Evolutionary conservation across 2,113 vertebrate genomes (phyloP).

Genomic region (Nanger granti): DNA sequence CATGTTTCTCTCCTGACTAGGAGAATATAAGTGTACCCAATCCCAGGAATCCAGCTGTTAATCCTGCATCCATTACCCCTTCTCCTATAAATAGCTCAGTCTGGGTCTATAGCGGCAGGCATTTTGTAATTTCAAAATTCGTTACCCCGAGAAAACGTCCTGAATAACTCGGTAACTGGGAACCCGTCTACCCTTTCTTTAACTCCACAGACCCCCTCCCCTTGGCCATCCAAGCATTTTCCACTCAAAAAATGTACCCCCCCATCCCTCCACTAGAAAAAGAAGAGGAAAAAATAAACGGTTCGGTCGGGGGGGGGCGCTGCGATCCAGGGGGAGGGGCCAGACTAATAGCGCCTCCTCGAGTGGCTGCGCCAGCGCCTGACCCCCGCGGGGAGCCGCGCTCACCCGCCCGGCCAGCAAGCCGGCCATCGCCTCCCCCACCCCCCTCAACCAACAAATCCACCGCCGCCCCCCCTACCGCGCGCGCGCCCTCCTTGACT

Average conservation of each 20-base stretch:
- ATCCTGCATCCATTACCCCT: slow-evolving; percentile 59
- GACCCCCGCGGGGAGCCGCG: slow-evolving; percentile 64
- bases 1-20: slow-evolving; percentile 7
- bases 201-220: slow-evolving; percentile 18
- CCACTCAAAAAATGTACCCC: slow-evolving; percentile 34
- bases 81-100: slow-evolving; percentile 65
- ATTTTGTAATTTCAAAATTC: slow-evolving; percentile 64
- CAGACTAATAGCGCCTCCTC: slow-evolving; percentile 53
- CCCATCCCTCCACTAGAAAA: background rate
- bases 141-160: slow-evolving; percentile 64
- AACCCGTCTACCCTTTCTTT: slow-evolving; percentile 49
- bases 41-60: slow-evolving; percentile 54
- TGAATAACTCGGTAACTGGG: slow-evolving; percentile 54
- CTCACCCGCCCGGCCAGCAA: slow-evolving; percentile 57
- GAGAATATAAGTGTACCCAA: slow-evolving; percentile 14
- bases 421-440: slow-evolving; percentile 54
- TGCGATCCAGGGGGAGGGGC: slow-evolving; percentile 69
- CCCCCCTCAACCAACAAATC: slow-evolving; percentile 65
- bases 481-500: slow-evolving; percentile 63
- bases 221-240: slow-evolving; percentile 55
- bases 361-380: slow-evolving; percentile 67
- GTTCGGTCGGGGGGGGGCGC: slow-evolving; percentile 69
- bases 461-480: slow-evolving; percentile 56
- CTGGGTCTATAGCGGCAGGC: slow-evolving; percentile 40
- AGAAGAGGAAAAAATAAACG: slow-evolving; percentile 49